These are phyloP conservation scores for Rhagonycha fulva DNA, from an alignment of 2,888 invertebrate genomes.

Conservation along the genomic window DNA sequence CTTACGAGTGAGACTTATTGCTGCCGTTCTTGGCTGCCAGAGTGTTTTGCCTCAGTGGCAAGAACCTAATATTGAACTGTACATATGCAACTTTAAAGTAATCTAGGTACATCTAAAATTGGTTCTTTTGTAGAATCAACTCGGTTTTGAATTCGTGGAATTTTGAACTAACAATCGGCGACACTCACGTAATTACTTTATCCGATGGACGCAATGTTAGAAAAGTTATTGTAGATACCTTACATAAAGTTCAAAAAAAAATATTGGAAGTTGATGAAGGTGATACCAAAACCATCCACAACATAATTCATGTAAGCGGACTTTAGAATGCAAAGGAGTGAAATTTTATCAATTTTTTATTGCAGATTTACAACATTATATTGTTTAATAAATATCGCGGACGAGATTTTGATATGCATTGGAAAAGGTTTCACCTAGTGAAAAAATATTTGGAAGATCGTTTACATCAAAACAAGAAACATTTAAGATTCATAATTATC, in stretches of 20 bases:
- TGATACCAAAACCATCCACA: conserved; percentile 73
- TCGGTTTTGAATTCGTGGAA: conserved; percentile 61
- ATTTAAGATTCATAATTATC: conserved; percentile 66
- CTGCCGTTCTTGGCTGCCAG: conserved; percentile 68
- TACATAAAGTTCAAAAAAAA: conserved; percentile 66
- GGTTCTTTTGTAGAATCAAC: conserved; percentile 58
- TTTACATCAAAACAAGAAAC: conserved; percentile 63
- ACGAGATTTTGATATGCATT: conserved; percentile 65
- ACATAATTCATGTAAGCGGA: conserved; percentile 50
- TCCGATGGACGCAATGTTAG: conserved; percentile 74
- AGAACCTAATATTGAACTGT: conserved; percentile 63
- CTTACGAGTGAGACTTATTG: conserved; percentile 69
- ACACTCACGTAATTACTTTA: conserved; percentile 53
- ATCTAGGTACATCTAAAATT: neutral
- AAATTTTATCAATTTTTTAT: conserved; percentile 27
- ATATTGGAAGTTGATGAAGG: conserved; percentile 73
- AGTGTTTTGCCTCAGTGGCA: conserved; percentile 72
- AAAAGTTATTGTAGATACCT: conserved; percentile 61
- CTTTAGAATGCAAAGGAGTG: neutral
- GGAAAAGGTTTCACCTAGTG: conserved; percentile 68
- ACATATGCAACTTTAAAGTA: conserved; percentile 46
- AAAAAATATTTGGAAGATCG: conserved; percentile 68
- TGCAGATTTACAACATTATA: conserved; percentile 70
- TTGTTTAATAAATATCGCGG: conserved; percentile 61
- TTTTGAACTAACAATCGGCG: conserved; percentile 58